Conservation (phyloP, 2,888 invertebrate genomes). For the Agrochola circellaris region DNA sequence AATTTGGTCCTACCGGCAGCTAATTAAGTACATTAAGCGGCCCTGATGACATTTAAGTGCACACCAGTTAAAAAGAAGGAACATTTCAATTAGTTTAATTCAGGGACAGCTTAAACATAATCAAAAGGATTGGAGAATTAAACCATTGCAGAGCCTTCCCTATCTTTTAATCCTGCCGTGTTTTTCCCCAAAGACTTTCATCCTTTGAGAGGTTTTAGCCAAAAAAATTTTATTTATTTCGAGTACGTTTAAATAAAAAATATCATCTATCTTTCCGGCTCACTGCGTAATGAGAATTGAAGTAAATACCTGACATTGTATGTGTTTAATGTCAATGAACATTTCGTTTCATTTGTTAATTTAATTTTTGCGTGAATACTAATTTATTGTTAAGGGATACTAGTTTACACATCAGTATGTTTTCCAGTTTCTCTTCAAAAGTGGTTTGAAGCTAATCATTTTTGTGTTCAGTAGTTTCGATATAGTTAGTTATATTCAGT, state of each 20-base stretch:
- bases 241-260: slow-evolving; percentile 65
- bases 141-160: slow-evolving; percentile 34
- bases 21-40: too few species aligned
- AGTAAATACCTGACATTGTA: slow-evolving; percentile 53
- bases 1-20: background rate
- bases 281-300: slow-evolving; percentile 57
- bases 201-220: slow-evolving; percentile 62
- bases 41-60: background rate
- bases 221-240: slow-evolving; percentile 71
- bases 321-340: slow-evolving; percentile 56
- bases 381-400: background rate
- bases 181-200: slow-evolving; percentile 47
- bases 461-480: background rate
- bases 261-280: slow-evolving; percentile 65
- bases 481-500: background rate
- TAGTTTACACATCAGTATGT: background rate
- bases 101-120: slow-evolving; percentile 11
- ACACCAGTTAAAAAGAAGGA: background rate
- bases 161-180: slow-evolving; percentile 32
- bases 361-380: background rate
- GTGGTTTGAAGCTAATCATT: background rate
- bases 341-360: slow-evolving; percentile 38
- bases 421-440: background rate
- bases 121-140: slow-evolving; percentile 31
- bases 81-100: slow-evolving; percentile 9